phyloP scores from a whole-genome alignment of 2,888 invertebrate genomes.

The Drosophila kuntzei region DNA sequence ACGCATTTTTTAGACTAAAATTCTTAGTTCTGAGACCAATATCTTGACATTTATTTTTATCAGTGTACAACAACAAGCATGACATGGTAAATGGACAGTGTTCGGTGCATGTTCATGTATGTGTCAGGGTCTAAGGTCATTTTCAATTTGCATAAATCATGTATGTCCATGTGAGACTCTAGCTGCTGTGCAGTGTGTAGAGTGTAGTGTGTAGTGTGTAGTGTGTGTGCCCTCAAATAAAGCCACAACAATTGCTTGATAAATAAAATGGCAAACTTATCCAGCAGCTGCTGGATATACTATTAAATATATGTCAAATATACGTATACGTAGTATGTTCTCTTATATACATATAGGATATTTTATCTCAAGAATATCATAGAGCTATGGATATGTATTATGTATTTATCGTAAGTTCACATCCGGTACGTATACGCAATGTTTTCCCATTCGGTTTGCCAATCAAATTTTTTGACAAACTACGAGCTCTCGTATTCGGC shows the following conservation, averaged over 20 bases:
- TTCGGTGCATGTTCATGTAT: slow-evolving; percentile 29
- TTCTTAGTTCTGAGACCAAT: no score
- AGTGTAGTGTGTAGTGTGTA: slow-evolving; percentile 11
- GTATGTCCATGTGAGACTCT: slow-evolving; percentile 55
- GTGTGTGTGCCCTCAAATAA: slow-evolving; percentile 40
- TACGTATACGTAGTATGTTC: slow-evolving; percentile 2
- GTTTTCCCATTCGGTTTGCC: slow-evolving; percentile 14
- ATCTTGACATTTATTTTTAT: no score
- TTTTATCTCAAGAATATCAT: slow-evolving; percentile 22
- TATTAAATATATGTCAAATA: slow-evolving; percentile 31
- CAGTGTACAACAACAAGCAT: slow-evolving; percentile 27
- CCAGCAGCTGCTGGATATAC: slow-evolving; percentile 36
- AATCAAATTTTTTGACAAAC: slow-evolving; percentile 52
- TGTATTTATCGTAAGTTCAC: slow-evolving; percentile 5
- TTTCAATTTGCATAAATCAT: slow-evolving; percentile 83
- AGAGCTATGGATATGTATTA: slow-evolving; percentile 3
- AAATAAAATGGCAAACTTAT: slow-evolving; percentile 46
- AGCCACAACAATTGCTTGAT: slow-evolving; percentile 68
- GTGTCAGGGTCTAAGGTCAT: slow-evolving; percentile 72
- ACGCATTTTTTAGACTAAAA: no score
- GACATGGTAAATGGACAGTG: slow-evolving; percentile 66
- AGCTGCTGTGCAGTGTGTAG: slow-evolving; percentile 23
- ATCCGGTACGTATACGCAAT: slow-evolving; percentile 38
- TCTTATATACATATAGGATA: slow-evolving; percentile 5
- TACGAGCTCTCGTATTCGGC: slow-evolving; percentile 16